Evolutionary conservation across 2,888 invertebrate genomes (phyloP).

Genomic region (Megamerina dolium): DNA sequence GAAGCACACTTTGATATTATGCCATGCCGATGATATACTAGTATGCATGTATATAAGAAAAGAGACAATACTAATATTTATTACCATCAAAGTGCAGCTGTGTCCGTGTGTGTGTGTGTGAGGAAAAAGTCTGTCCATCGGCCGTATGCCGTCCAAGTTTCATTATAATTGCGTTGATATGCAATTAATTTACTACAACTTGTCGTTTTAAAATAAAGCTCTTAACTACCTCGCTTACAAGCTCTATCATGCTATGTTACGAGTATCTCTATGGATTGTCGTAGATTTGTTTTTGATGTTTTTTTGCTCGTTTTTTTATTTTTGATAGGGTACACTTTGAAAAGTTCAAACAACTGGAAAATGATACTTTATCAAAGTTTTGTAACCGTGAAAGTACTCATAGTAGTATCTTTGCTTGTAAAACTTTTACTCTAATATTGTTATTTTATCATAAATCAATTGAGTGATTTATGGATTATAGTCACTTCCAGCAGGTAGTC

Average conservation of each 20-base stretch:
- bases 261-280: background rate
- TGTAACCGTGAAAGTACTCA: background rate
- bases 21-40: too few relatives aligned
- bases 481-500: too few relatives aligned
- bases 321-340: background rate
- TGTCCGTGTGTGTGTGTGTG: too few relatives aligned
- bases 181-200: conserved; percentile 42
- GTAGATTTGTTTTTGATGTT: too few relatives aligned
- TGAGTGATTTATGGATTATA: too few relatives aligned
- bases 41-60: too few relatives aligned
- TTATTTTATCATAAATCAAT: background rate
- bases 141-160: conserved; percentile 29
- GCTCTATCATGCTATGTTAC: background rate
- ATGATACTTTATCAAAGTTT: conserved; percentile 11
- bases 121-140: too few relatives aligned
- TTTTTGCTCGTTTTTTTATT: too few relatives aligned
- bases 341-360: conserved; percentile 11
- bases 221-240: conserved; percentile 10
- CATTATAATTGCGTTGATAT: conserved; percentile 40
- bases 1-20: too few relatives aligned
- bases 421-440: background rate
- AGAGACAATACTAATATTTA: too few relatives aligned
- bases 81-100: too few relatives aligned
- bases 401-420: background rate
- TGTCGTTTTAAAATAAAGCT: too few relatives aligned